Percentiles rank a stretch among this genome's conserved stretches.
Conservation (phyloP, 1,140 invertebrate species). For the Lepidurus arcticus region DNA sequence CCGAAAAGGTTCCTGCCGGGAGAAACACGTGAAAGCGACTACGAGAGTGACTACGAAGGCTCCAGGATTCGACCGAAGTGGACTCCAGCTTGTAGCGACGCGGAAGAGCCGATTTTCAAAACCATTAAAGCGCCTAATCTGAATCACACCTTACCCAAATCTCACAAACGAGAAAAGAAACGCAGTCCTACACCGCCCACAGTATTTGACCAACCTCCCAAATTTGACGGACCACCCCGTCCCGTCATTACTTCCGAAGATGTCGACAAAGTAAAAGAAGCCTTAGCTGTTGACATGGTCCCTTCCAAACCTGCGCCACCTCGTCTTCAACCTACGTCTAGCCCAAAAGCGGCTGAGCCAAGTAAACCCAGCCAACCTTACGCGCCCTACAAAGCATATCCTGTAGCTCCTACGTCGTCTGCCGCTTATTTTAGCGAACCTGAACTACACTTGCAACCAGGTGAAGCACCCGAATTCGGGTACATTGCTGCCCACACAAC, state of each 20-base stretch:
- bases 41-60: slow-evolving; percentile 66
- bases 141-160: neutral
- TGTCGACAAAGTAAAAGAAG: slow-evolving; percentile 38
- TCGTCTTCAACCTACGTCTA: neutral
- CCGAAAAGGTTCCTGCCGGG: slow-evolving; percentile 61
- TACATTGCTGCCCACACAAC: slow-evolving; percentile 46
- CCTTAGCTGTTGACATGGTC: neutral
- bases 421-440: slow-evolving; percentile 15
- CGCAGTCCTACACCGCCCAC: slow-evolving; percentile 54
- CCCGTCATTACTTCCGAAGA: slow-evolving; percentile 43
- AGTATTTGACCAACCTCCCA: slow-evolving; percentile 55
- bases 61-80: slow-evolving; percentile 55
- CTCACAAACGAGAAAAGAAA: slow-evolving; percentile 39
- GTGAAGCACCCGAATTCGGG: slow-evolving; percentile 56
- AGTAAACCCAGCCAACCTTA: slow-evolving; percentile 17
- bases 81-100: slow-evolving; percentile 51
- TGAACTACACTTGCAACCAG: slow-evolving; percentile 47
- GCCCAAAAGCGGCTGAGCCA: neutral
- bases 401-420: slow-evolving; percentile 14
- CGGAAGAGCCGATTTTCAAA: slow-evolving; percentile 52
- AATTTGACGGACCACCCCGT: slow-evolving; percentile 50
- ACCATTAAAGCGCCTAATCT: slow-evolving; percentile 50
- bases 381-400: neutral
- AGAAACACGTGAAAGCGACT: slow-evolving; percentile 64
- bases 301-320: slow-evolving; percentile 6